A percentile compares a stretch with the other conserved stretches of the same genome.
Conservation (phyloP, 2,113 vertebrate genomes). For the Ptilorrhoa leucosticta region DNA sequence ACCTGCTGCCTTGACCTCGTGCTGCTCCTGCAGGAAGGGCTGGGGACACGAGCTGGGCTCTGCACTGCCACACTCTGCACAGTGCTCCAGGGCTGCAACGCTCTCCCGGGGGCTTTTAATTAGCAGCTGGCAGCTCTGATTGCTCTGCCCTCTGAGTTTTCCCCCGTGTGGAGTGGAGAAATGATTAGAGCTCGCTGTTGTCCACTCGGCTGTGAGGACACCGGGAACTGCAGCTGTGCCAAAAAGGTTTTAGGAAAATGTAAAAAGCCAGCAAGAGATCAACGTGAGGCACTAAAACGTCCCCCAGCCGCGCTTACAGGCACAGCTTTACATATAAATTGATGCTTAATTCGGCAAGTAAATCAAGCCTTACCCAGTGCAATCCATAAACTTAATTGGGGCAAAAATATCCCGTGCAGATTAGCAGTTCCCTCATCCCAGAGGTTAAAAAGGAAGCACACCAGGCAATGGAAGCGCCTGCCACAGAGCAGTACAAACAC, state of each 20-base stretch:
- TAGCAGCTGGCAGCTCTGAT: constrained; percentile 12
- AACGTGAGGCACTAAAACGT: neutral
- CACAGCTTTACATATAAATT: constrained; percentile 7
- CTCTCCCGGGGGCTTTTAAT: neutral
- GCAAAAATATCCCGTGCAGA: neutral
- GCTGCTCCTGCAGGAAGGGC: neutral
- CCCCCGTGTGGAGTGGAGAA: neutral
- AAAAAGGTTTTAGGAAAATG: constrained; percentile 30
- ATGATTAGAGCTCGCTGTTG: neutral
- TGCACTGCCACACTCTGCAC: neutral
- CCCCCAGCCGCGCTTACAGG: neutral
- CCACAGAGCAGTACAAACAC: neutral
- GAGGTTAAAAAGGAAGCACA: neutral
- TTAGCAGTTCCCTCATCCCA: neutral
- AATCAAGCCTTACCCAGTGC: neutral
- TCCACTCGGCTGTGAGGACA: neutral
- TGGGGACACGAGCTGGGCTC: neutral
- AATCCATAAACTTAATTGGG: constrained; percentile 6
- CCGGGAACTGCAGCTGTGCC: neutral
- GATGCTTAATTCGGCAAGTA: constrained; percentile 2
- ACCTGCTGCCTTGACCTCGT: neutral
- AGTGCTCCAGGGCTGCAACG: fast-evolving
- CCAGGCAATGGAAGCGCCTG: neutral
- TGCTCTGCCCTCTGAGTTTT: neutral
- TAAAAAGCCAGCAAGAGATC: constrained; percentile 3